A percentile compares a stretch with the other conserved stretches of the same genome.
phyloP scores from a whole-genome alignment of 2,797 vertebrate genomes.

The Chloroceryle inda region DNA sequence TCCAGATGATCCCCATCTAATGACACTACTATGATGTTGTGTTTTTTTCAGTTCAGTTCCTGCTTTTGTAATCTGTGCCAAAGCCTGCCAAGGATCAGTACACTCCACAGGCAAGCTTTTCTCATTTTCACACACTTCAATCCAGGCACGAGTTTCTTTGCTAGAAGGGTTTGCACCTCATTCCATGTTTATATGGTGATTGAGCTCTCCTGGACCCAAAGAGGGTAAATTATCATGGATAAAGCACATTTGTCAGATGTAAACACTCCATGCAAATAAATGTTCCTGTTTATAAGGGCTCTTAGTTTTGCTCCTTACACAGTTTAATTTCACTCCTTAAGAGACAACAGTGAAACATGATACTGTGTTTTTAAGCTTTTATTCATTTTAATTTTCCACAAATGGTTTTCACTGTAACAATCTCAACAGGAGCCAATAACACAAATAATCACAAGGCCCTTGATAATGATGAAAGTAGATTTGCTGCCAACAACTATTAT shows the following conservation, averaged over 20 bases:
- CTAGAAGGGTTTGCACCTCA: neutral
- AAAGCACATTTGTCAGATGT: neutral
- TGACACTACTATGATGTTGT: neutral
- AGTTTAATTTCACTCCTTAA: conserved; percentile 21
- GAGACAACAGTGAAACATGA: neutral
- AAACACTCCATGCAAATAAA: conserved; percentile 17
- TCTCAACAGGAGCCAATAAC: conserved; percentile 49
- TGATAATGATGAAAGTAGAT: conserved; percentile 37
- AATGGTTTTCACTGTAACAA: conserved; percentile 21
- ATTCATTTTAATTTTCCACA: conserved; percentile 44
- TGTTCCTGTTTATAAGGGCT: conserved; percentile 19
- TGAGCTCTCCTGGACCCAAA: neutral
- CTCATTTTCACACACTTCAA: neutral
- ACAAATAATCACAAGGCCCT: neutral
- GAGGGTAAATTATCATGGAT: neutral
- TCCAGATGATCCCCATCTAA: neutral
- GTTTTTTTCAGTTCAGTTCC: neutral
- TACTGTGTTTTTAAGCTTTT: conserved; percentile 1
- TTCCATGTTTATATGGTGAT: neutral
- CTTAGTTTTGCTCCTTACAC: neutral
- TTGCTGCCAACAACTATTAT: conserved; percentile 23
- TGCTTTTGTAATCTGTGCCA: neutral
- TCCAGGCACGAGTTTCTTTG: neutral
- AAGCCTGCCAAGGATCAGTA: neutral
- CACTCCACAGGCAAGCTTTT: neutral